A percentile compares a stretch with the other conserved stretches of the same genome.
phyloP scores from a whole-genome alignment of 1,140 invertebrate species.

The Bombus balteatus region DNA sequence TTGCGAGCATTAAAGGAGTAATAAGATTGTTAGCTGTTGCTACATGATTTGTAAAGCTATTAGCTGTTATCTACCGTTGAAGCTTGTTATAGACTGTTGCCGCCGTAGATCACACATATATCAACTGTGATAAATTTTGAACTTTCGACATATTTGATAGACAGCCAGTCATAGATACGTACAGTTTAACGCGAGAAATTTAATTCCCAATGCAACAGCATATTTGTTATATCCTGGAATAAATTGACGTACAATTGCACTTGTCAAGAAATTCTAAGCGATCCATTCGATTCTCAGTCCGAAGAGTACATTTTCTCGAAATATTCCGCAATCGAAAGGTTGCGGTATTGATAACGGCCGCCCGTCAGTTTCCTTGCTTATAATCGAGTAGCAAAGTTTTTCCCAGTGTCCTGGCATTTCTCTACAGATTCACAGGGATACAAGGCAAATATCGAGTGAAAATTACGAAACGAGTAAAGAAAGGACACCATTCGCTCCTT shows the following conservation, averaged over 20 bases:
- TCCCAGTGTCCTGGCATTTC: too few relatives aligned
- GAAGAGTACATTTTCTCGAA: too few relatives aligned
- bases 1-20: background rate
- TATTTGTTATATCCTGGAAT: too few relatives aligned
- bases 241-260: too few relatives aligned
- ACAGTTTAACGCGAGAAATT: too few relatives aligned
- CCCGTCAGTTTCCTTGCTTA: too few relatives aligned
- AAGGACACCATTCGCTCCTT: background rate
- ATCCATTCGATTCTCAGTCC: too few relatives aligned
- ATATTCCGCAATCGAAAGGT: too few relatives aligned
- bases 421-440: background rate
- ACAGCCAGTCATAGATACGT: background rate
- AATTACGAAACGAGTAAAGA: background rate
- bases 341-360: too few relatives aligned
- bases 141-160: background rate
- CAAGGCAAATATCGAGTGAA: background rate
- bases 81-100: background rate
- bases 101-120: background rate
- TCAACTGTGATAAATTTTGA: background rate
- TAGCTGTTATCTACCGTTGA: background rate
- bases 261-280: too few relatives aligned
- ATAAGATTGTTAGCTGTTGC: background rate
- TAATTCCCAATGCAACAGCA: too few relatives aligned
- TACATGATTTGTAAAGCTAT: background rate
- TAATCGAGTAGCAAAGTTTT: too few relatives aligned